Conservation (phyloP, 2,113 vertebrate genomes). For the Brachirus orientalis region DNA sequence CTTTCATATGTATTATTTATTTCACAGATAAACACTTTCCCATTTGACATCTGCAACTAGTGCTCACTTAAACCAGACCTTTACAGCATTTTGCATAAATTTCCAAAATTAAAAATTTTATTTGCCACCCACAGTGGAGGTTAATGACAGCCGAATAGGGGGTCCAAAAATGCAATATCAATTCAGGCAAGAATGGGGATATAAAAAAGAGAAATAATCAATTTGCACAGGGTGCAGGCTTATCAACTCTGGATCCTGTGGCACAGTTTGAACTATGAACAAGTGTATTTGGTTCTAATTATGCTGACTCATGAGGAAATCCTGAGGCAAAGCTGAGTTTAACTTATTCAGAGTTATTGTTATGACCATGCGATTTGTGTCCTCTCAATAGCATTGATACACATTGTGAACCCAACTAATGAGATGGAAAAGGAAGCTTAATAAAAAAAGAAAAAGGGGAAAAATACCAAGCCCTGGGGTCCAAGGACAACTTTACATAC, state of each 20-base stretch:
- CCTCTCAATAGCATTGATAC: neutral
- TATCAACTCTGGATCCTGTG: conserved; percentile 22
- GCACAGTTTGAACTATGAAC: conserved; percentile 22
- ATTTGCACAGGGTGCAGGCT: conserved; percentile 2
- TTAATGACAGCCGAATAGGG: too few relatives aligned
- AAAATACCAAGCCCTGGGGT: conserved; percentile 11
- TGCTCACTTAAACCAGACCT: neutral
- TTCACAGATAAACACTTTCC: too few relatives aligned
- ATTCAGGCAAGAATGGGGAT: too few relatives aligned
- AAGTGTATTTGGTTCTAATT: neutral
- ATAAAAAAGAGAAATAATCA: conserved; percentile 49
- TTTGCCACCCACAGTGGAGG: too few relatives aligned
- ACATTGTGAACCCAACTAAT: conserved; percentile 31
- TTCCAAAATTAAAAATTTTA: too few relatives aligned
- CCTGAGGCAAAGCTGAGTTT: too few relatives aligned
- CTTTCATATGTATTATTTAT: too few relatives aligned
- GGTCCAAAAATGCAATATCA: conserved; percentile 13
- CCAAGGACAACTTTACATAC: conserved; percentile 23
- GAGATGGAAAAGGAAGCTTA: conserved; percentile 37
- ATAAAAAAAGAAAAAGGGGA: neutral
- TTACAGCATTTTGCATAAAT: neutral
- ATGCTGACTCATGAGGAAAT: neutral
- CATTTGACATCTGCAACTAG: too few relatives aligned
- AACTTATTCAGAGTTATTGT: too few relatives aligned
- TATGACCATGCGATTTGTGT: too few relatives aligned